Percentiles rank a stretch among this genome's conserved stretches.
These are phyloP conservation scores for Leptopilina drosophilae DNA, from an alignment of 2,888 invertebrate species.

Conservation along the genomic window DNA sequence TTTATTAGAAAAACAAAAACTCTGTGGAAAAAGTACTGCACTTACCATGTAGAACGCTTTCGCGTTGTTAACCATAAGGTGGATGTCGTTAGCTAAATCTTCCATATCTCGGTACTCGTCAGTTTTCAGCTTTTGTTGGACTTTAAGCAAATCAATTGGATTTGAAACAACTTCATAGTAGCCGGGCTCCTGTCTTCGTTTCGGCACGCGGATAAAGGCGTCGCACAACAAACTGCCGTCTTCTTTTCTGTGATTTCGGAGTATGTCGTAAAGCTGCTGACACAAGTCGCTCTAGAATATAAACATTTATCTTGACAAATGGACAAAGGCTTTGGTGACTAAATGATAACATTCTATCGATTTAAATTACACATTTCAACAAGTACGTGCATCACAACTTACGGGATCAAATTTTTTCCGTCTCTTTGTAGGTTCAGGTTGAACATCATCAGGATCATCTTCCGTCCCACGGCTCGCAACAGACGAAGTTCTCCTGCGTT, in stretches of 20 bases:
- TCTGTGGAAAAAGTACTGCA: background rate
- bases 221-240: slow-evolving; percentile 95
- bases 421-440: slow-evolving; percentile 78
- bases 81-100: slow-evolving; percentile 92
- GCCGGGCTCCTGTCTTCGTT: slow-evolving; percentile 92
- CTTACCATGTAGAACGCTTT: slow-evolving; percentile 93
- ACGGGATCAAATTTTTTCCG: slow-evolving; percentile 88
- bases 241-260: slow-evolving; percentile 93
- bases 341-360: too few relatives aligned
- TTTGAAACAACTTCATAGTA: slow-evolving; percentile 95
- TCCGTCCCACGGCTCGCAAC: slow-evolving; percentile 86
- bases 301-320: slow-evolving; percentile 9
- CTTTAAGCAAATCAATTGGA: slow-evolving; percentile 96
- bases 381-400: too few relatives aligned
- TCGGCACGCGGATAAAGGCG: slow-evolving; percentile 95
- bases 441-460: slow-evolving; percentile 85
- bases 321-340: background rate
- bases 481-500: slow-evolving; percentile 90
- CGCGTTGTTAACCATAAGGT: slow-evolving; percentile 94
- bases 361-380: too few relatives aligned
- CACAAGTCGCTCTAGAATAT: slow-evolving; percentile 86
- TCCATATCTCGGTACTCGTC: slow-evolving; percentile 97
- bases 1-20: background rate
- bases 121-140: slow-evolving; percentile 97
- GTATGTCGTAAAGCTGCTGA: slow-evolving; percentile 94